Base-by-base conservation (phyloP, 2,113 vertebrate species). In the Cyanoramphus novaezelandiae region DNA sequence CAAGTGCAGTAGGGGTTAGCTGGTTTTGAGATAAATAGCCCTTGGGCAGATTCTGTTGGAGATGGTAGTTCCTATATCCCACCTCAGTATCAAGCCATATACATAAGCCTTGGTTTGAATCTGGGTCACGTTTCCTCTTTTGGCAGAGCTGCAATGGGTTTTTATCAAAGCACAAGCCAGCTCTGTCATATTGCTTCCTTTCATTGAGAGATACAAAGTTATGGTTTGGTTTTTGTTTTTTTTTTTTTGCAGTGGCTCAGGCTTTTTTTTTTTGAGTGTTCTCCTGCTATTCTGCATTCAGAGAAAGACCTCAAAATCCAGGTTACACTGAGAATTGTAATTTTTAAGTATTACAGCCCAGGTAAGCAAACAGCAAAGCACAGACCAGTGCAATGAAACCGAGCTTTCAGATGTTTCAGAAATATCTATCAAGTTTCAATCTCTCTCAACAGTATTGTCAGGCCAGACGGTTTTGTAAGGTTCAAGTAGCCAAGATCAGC, bases 161-260 rank as follows among this genome's bases (percentile, higher is more conserved):
- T 57, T 76, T 25, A 29, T 20, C 44, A 53, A 75, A 43, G 11
- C 35, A 68, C 77, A 78, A 35, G 43, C 29, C 39, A 78, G 35
- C 21, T 86, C 10, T 46, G 35, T 64, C 37, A 19, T 65, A 31
- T 23, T 31, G 12, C 43, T 81, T 80, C 44, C 29, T 86, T 41
- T 39, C n/a, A 31, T 1, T 33, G 33, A 70, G 50, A 82, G 43
- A 44, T 2, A 57, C n/a, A 44, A 25, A 4, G 24, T 13, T 20
- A 9, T 2, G 5, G 2, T n/a, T n/a, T n/a, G 4, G 9, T 18
- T 47, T 53, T 47, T 80, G 2, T n/a, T n/a, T n/a, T 3, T 9
- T 18, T 47, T 53, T 47, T 80, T 91, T 75, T 59, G 4, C 29
- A 75, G 17, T 41, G 31, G 50, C 59, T 67, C 21, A 41, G 19